These are phyloP conservation scores for Brachyopa scutellaris DNA, from an alignment of 2,888 invertebrate genomes.

Conservation along the genomic window DNA sequence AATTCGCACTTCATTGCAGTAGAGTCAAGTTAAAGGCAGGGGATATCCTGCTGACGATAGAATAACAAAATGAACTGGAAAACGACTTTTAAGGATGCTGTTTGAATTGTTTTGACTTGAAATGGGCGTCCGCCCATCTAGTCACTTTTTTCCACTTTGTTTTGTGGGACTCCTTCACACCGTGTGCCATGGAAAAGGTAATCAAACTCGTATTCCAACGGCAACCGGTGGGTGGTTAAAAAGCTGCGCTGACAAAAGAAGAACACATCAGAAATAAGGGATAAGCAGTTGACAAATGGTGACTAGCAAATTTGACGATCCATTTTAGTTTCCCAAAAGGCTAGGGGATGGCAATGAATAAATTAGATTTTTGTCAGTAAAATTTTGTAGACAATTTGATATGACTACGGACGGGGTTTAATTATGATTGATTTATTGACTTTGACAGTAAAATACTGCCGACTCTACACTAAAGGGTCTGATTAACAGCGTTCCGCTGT, in stretches of 20 bases:
- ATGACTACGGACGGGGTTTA: too few species aligned
- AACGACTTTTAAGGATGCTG: conserved; percentile 52
- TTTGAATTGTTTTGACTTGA: conserved; percentile 1
- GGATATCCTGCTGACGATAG: conserved; percentile 20
- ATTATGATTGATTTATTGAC: too few species aligned
- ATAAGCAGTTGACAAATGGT: neutral
- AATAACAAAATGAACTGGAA: conserved; percentile 47
- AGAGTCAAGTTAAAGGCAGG: too few species aligned
- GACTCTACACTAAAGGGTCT: too few species aligned
- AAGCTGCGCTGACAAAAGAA: neutral
- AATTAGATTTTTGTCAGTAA: too few species aligned
- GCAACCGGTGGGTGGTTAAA: neutral
- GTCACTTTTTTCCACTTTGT: conserved; percentile 9
- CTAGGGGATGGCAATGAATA: too few species aligned
- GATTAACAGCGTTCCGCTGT: too few species aligned
- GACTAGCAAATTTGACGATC: too few species aligned
- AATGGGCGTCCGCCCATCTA: conserved; percentile 36
- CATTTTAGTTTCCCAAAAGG: too few species aligned
- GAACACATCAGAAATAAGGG: neutral
- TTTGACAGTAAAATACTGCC: too few species aligned
- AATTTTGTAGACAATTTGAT: too few species aligned
- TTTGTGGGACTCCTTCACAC: neutral
- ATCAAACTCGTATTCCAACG: neutral
- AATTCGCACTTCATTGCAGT: too few species aligned
- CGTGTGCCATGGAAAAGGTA: neutral